phyloP scores from a whole-genome alignment of 2,797 vertebrate species.

The Lophotriccus pileatus region DNA sequence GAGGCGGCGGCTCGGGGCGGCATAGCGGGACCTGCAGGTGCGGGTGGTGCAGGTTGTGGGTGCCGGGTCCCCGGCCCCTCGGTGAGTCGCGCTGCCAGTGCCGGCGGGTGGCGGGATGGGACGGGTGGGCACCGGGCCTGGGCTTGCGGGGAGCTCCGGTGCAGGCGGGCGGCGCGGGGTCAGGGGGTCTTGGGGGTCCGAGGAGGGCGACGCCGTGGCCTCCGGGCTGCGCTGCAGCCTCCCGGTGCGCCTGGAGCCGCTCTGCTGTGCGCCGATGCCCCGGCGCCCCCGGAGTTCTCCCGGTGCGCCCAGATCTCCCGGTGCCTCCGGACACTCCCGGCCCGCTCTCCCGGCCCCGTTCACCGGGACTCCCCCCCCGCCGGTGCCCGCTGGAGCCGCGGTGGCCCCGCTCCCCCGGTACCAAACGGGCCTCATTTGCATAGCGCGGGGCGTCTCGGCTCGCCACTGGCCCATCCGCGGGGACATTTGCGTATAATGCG shows the following conservation, averaged over 20 bases:
- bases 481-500: not conserved
- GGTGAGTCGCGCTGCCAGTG: not conserved
- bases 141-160: not conserved
- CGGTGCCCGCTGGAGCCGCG: too few relatives aligned
- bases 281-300: too few relatives aligned
- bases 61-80: not conserved
- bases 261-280: too few relatives aligned
- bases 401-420: not conserved
- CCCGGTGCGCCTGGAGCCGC: not conserved
- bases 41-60: too few relatives aligned
- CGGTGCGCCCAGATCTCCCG: not conserved
- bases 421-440: not conserved
- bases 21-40: not conserved
- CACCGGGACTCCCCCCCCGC: not conserved
- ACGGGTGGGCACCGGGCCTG: not conserved
- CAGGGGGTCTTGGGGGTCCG: too few relatives aligned
- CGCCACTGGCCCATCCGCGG: not conserved
- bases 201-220: not conserved
- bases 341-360: too few relatives aligned
- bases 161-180: not conserved
- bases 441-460: not conserved
- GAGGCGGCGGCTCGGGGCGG: not conserved
- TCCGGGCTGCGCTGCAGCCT: not conserved
- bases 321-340: not conserved
- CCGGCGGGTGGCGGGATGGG: too few relatives aligned